Evolutionary conservation across 2,113 vertebrate genomes (phyloP).

Genomic region (Tylochromis polylepis): DNA sequence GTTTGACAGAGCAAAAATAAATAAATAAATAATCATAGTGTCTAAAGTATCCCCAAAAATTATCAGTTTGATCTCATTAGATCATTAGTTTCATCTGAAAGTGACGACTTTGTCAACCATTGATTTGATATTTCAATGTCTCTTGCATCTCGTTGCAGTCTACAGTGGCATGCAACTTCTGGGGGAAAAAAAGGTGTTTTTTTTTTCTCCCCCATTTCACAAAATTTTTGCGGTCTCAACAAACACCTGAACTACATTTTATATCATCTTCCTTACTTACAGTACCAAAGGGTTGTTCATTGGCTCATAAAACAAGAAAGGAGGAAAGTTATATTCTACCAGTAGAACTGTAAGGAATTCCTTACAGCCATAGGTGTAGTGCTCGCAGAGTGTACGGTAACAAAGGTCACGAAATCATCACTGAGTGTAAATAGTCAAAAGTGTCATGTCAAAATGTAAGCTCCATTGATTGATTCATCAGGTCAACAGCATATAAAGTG

Average conservation of each 20-base stretch:
- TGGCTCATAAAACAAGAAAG: neutral
- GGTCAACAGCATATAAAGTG: neutral
- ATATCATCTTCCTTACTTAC: neutral
- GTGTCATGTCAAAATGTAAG: neutral
- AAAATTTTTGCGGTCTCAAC: neutral
- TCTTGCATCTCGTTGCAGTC: neutral
- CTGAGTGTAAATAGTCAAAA: neutral
- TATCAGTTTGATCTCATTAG: neutral
- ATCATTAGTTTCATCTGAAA: neutral
- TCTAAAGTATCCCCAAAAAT: too few relatives aligned
- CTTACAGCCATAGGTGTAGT: neutral
- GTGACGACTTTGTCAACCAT: neutral
- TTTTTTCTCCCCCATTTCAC: neutral
- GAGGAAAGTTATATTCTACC: neutral
- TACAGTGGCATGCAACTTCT: neutral
- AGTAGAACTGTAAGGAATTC: neutral
- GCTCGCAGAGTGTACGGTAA: neutral
- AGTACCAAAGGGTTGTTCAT: neutral
- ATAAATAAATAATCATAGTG: too few relatives aligned
- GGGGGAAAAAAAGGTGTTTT: neutral
- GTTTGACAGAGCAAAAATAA: neutral
- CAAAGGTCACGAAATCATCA: neutral
- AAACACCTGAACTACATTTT: neutral
- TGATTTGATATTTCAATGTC: neutral
- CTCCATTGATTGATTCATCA: neutral